phyloP scores from a whole-genome alignment of 1,140 invertebrate species.

The Cherax destructor region DNA sequence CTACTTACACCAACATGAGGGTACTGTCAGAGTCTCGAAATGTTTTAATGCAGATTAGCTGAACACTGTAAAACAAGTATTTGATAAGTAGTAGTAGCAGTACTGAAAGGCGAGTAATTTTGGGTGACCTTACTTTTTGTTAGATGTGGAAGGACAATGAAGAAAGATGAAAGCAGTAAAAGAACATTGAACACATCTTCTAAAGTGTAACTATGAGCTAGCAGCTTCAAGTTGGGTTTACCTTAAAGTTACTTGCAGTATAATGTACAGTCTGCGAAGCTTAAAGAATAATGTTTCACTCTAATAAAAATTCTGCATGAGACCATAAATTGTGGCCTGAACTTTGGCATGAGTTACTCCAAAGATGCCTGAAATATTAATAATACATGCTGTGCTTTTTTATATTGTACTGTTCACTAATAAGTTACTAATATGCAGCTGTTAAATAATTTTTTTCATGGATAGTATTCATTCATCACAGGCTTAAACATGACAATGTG shows the following conservation, averaged over 20 bases:
- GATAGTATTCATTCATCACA: too few species aligned
- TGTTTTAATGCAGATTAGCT: too few species aligned
- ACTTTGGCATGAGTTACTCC: neutral
- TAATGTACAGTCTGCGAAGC: neutral
- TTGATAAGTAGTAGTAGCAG: neutral
- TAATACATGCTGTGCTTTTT: neutral
- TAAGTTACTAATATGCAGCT: neutral
- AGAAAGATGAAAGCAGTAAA: constrained; percentile 45
- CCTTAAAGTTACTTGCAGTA: too few species aligned
- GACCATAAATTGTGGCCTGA: neutral
- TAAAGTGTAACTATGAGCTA: constrained; percentile 35
- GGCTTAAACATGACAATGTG: too few species aligned
- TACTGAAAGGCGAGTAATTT: neutral
- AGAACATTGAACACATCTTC: constrained; percentile 19
- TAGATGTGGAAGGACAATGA: constrained; percentile 30
- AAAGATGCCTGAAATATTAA: neutral
- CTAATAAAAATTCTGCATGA: neutral
- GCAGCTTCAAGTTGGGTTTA: too few species aligned
- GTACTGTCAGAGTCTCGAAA: too few species aligned
- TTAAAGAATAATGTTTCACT: neutral
- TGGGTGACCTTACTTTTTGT: neutral
- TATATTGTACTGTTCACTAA: neutral
- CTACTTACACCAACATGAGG: too few species aligned
- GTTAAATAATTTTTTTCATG: too few species aligned
- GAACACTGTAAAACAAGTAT: too few species aligned